Percentiles rank a stretch among this genome's conserved stretches.
Conservation (phyloP, 2,888 invertebrate genomes). For the Rhaphigaster nebulosa region DNA sequence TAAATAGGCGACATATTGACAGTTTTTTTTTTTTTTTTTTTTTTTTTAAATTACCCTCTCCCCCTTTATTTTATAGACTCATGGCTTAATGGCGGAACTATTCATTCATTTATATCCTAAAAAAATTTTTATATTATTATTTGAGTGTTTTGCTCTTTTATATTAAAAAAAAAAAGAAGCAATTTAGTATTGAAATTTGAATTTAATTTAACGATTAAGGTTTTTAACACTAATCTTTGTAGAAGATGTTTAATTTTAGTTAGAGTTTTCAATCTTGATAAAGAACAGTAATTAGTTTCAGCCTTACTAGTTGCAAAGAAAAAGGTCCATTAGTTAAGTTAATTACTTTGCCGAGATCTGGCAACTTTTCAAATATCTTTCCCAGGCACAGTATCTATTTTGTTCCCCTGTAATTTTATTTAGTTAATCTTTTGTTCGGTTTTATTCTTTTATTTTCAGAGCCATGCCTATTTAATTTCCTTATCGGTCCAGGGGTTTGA, state of each 20-base stretch:
- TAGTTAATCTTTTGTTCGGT: not conserved
- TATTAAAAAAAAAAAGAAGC: too few species aligned
- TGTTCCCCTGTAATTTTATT: not conserved
- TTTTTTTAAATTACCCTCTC: too few species aligned
- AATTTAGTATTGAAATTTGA: too few species aligned
- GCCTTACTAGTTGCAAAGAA: not conserved
- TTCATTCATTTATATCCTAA: too few species aligned
- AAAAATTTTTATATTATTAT: too few species aligned
- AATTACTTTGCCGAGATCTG: not conserved
- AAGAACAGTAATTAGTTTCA: not conserved
- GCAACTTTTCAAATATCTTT: conserved; percentile 32
- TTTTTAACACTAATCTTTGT: not conserved
- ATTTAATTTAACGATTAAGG: not conserved
- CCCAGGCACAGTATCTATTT: not conserved
- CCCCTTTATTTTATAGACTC: too few species aligned
- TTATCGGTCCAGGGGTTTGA: too few species aligned
- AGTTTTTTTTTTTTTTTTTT: too few species aligned
- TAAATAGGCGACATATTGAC: too few species aligned
- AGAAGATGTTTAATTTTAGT: not conserved
- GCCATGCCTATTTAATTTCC: not conserved
- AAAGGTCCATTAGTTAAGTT: not conserved
- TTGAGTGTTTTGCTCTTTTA: too few species aligned
- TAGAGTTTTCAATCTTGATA: not conserved
- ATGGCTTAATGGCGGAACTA: too few species aligned
- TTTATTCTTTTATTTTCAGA: not conserved